Evolutionary conservation across 2,797 vertebrate genomes (phyloP).

Genomic region (Pempheris klunzingeri): DNA sequence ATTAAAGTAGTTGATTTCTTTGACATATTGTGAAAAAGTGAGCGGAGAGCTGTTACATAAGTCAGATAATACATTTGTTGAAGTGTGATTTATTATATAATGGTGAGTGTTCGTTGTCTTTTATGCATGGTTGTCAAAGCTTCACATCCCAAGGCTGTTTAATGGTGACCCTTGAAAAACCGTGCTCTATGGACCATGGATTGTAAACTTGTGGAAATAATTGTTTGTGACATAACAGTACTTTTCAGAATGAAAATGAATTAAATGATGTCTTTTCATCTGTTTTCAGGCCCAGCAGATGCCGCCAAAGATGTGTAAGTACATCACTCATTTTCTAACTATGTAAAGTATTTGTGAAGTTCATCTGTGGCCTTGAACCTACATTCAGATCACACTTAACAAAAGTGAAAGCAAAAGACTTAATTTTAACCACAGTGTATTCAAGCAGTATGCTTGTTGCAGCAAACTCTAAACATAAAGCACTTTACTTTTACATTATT

Average conservation of each 20-base stretch:
- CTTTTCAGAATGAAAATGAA: constrained; percentile 4
- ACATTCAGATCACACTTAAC: not conserved
- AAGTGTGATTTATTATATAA: not conserved
- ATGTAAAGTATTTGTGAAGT: not conserved
- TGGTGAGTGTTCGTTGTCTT: not conserved
- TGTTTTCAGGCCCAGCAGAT: constrained; percentile 88
- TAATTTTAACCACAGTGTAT: not conserved
- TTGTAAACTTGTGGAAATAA: not conserved
- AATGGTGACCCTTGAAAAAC: not conserved
- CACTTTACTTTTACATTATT: not conserved
- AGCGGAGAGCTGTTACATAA: not conserved
- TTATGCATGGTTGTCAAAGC: not conserved
- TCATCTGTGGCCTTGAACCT: not conserved
- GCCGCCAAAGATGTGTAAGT: constrained; percentile 94
- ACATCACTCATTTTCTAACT: constrained; percentile 55
- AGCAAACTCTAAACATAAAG: no score
- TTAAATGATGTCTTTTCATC: constrained; percentile 36
- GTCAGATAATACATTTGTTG: not conserved
- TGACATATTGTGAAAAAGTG: not conserved
- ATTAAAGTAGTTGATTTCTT: constrained; percentile 21
- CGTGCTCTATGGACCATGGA: not conserved
- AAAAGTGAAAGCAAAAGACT: not conserved
- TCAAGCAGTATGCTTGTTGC: not conserved
- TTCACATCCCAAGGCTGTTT: constrained; percentile 1
- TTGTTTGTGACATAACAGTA: not conserved